Evolutionary conservation across 1,140 invertebrate genomes (phyloP).

Genomic region (Coenobita brevimanus): DNA sequence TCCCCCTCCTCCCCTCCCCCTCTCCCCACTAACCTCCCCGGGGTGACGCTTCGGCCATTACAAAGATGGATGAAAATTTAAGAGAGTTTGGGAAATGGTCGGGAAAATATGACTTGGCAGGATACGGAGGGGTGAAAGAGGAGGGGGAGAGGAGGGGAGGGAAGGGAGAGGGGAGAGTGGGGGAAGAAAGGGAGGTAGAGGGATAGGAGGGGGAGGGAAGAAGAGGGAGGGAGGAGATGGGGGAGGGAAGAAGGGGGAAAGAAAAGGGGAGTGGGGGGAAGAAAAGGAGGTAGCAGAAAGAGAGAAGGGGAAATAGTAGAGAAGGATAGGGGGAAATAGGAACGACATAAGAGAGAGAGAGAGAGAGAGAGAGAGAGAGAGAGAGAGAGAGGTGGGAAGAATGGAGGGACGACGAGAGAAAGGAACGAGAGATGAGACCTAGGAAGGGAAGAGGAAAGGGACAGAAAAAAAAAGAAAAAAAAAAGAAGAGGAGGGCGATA

Average conservation of each 20-base stretch:
- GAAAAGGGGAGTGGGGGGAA: too few species aligned
- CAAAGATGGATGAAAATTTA: not conserved
- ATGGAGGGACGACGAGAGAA: not conserved
- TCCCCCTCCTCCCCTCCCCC: not conserved
- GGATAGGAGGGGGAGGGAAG: not conserved
- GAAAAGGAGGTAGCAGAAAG: not conserved
- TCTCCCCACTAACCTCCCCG: not conserved
- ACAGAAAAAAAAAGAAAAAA: not conserved
- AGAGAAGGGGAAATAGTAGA: not conserved
- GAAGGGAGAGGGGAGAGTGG: not conserved
- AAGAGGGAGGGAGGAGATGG: not conserved
- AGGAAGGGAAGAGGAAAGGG: not conserved
- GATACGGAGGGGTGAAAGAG: not conserved
- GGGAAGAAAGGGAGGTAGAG: not conserved
- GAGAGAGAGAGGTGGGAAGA: too few species aligned
- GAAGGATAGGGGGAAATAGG: not conserved
- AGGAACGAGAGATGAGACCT: not conserved
- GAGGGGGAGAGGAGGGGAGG: not conserved
- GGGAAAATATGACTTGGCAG: not conserved
- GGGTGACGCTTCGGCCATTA: not conserved
- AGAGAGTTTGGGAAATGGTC: too few species aligned
- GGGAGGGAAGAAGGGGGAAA: too few species aligned
- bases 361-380: not conserved
- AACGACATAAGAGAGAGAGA: not conserved
- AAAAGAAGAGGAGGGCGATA: not conserved